Conservation (phyloP, 2,888 invertebrate species). For the Hirtodrosophila trivittata region DNA sequence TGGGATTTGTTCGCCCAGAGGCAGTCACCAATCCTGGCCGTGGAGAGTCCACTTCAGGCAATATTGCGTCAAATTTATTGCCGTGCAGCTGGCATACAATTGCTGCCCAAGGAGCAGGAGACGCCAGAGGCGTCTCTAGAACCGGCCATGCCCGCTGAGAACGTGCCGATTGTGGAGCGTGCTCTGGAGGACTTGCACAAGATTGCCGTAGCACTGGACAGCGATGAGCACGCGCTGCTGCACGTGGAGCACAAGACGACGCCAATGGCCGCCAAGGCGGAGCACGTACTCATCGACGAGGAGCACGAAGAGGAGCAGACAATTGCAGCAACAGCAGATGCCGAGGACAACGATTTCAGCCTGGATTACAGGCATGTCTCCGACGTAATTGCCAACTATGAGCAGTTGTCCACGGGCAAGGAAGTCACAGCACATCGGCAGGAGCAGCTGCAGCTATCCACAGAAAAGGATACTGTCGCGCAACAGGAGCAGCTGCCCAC, state of each 20-base stretch:
- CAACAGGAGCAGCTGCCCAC: not conserved
- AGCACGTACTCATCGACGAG: constrained; percentile 65
- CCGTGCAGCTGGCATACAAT: constrained; percentile 55
- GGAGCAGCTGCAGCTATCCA: constrained; percentile 7
- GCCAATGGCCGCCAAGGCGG: constrained; percentile 54
- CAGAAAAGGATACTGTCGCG: constrained; percentile 1
- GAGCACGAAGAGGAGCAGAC: constrained; percentile 39
- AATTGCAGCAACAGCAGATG: constrained; percentile 1
- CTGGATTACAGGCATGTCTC: constrained; percentile 63
- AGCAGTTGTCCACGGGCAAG: constrained; percentile 61
- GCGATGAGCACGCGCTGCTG: constrained; percentile 34
- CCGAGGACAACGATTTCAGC: constrained; percentile 16
- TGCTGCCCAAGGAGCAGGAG: constrained; percentile 33
- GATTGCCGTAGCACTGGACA: constrained; percentile 62
- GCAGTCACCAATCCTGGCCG: constrained; percentile 62
- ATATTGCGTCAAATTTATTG: constrained; percentile 73
- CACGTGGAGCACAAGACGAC: constrained; percentile 54
- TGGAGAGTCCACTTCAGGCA: constrained; percentile 78
- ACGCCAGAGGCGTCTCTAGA: constrained; percentile 1
- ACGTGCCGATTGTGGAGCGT: constrained; percentile 82
- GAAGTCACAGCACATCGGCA: constrained; percentile 7
- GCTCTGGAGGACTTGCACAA: constrained; percentile 79
- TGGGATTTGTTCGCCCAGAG: constrained; percentile 59
- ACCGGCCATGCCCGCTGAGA: constrained; percentile 65
- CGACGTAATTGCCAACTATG: constrained; percentile 74